Evolutionary conservation across 2,888 invertebrate species (phyloP).

Genomic region (Temnothorax unifasciatus): DNA sequence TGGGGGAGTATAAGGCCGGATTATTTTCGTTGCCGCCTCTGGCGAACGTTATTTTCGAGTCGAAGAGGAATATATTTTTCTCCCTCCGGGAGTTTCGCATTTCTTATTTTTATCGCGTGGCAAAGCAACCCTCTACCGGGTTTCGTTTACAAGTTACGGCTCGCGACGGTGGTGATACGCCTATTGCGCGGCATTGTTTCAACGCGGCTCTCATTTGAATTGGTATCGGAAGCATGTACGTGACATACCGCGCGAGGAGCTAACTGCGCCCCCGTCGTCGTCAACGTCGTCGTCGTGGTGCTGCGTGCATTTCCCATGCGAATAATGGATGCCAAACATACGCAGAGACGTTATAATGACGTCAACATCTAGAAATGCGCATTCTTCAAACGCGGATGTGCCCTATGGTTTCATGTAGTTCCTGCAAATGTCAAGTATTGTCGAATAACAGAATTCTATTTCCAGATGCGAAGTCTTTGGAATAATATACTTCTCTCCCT

Average conservation of each 20-base stretch:
- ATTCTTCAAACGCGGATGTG: constrained; percentile 15
- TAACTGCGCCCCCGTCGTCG: constrained; percentile 27
- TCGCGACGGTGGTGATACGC: not conserved
- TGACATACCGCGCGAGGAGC: constrained; percentile 39
- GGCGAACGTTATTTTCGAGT: constrained; percentile 5
- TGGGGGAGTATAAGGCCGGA: not conserved
- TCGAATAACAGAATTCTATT: constrained; percentile 15
- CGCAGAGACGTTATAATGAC: constrained; percentile 31
- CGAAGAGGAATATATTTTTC: constrained; percentile 26
- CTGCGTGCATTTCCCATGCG: constrained; percentile 26
- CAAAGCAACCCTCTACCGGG: not conserved
- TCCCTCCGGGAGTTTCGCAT: not conserved
- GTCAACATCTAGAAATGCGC: constrained; percentile 24
- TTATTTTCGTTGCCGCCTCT: not conserved
- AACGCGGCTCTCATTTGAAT: constrained; percentile 54
- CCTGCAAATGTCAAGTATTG: not conserved
- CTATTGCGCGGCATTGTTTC: constrained; percentile 63
- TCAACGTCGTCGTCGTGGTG: constrained; percentile 8
- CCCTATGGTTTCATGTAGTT: not conserved
- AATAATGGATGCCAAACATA: constrained; percentile 44
- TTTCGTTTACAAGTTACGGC: not conserved
- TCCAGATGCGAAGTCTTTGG: not conserved
- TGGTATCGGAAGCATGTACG: constrained; percentile 62
- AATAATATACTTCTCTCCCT: not conserved
- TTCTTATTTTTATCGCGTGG: constrained; percentile 22